A percentile compares a stretch with the other conserved stretches of the same genome.
phyloP scores from a whole-genome alignment of 2,797 vertebrate species.

The Muscicapa comitata region DNA sequence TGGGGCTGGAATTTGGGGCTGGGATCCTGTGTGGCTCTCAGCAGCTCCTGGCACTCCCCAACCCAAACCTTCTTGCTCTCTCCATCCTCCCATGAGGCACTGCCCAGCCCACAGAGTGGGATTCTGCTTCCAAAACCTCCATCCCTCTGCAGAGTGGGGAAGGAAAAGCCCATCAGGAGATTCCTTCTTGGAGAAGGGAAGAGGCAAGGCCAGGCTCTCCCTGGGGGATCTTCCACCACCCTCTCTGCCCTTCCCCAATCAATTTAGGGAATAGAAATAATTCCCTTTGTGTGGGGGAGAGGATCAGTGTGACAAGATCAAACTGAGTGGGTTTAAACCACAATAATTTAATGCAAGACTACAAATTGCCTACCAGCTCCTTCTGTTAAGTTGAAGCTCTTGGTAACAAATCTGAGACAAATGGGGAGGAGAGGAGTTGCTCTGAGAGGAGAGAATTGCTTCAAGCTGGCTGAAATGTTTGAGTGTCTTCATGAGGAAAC shows the following conservation, averaged over 20 bases:
- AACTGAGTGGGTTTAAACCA: background rate
- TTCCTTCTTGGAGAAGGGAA: background rate
- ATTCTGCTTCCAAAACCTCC: background rate
- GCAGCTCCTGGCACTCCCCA: background rate
- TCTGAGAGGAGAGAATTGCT: background rate
- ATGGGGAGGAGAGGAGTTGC: background rate
- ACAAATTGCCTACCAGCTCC: background rate
- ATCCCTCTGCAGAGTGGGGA: background rate
- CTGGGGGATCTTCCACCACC: rapidly evolving
- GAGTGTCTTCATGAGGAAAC: background rate
- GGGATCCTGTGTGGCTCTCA: background rate
- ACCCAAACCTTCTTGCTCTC: background rate
- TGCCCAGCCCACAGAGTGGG: background rate
- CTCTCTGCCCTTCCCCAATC: background rate
- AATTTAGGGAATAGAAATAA: background rate
- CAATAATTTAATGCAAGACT: background rate
- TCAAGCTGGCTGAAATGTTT: background rate
- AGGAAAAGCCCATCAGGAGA: background rate
- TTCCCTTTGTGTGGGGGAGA: background rate
- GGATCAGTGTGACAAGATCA: background rate
- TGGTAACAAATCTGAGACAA: background rate
- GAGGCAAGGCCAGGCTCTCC: background rate
- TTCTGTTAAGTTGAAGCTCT: background rate
- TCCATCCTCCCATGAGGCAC: background rate
- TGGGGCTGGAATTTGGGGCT: background rate